Conservation (phyloP, 53 echinoderm and acorn worm genomes). For the Luidia sarsii region DNA sequence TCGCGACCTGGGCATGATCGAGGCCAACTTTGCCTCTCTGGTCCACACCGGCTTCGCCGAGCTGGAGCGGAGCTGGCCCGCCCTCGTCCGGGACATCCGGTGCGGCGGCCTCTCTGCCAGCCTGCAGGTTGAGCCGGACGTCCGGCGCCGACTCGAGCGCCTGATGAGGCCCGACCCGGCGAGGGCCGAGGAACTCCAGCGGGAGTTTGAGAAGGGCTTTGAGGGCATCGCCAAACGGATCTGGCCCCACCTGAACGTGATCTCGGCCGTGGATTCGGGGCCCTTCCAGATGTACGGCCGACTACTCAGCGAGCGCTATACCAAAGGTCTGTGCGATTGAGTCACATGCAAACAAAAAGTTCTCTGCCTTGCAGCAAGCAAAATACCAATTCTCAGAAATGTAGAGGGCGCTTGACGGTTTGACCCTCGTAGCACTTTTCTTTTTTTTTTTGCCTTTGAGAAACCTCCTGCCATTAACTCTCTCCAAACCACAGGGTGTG, state of each 20-base stretch:
- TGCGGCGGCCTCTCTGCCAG: conserved; percentile 55
- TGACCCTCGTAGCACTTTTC: too few relatives aligned
- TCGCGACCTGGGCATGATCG: conserved; percentile 74
- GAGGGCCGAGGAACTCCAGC: conserved; percentile 75
- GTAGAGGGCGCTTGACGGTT: too few relatives aligned
- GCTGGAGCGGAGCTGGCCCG: conserved; percentile 73
- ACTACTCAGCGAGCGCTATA: conserved; percentile 65
- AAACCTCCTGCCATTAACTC: too few relatives aligned
- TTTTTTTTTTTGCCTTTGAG: too few relatives aligned
- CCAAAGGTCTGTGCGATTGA: conserved; percentile 79
- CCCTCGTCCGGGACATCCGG: conserved; percentile 78
- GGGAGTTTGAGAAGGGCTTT: conserved; percentile 86
- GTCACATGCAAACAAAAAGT: too few relatives aligned
- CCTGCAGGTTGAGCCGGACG: conserved; percentile 64
- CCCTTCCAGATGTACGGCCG: conserved; percentile 86
- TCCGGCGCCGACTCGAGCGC: conserved; percentile 51
- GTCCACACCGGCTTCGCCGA: conserved; percentile 80
- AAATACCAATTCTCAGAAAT: too few relatives aligned
- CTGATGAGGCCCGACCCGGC: conserved; percentile 75
- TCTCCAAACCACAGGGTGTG: too few relatives aligned
- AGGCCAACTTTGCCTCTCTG: conserved; percentile 91
- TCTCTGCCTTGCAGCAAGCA: too few relatives aligned
- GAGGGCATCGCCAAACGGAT: conserved; percentile 74
- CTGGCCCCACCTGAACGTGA: conserved; percentile 85
- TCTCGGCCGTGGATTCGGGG: conserved; percentile 83